A percentile compares a stretch with the other conserved stretches of the same genome.
Conservation (phyloP, 1,140 invertebrate genomes). For the Coelopa frigida region DNA sequence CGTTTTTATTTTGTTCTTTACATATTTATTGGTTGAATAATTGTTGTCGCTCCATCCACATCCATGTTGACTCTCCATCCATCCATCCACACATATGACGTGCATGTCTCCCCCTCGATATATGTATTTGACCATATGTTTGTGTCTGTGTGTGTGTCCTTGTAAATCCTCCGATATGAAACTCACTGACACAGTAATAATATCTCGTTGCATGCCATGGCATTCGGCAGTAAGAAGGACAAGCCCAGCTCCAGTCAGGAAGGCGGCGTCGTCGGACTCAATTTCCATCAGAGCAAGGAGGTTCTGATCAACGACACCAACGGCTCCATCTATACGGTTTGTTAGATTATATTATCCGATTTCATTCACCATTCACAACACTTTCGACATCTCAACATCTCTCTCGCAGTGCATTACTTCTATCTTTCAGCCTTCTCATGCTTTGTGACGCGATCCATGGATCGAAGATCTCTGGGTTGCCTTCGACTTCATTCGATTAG, state of each 20-base stretch:
- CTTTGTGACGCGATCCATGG: no score
- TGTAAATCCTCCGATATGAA: slow-evolving; percentile 19
- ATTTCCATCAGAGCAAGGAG: slow-evolving; percentile 85
- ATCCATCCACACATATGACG: no score
- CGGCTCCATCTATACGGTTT: slow-evolving; percentile 50
- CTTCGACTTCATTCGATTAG: background rate
- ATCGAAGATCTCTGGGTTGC: no score
- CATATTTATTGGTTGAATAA: no score
- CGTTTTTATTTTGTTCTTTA: no score
- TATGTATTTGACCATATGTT: no score
- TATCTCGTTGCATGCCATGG: slow-evolving; percentile 67
- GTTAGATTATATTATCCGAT: slow-evolving; percentile 16
- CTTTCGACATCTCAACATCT: background rate
- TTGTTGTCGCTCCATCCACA: no score
- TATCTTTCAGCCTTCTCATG: no score
- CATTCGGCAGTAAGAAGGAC: slow-evolving; percentile 68
- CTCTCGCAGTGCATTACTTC: background rate
- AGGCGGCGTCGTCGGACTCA: slow-evolving; percentile 74
- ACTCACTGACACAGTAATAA: slow-evolving; percentile 55
- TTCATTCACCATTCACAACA: background rate
- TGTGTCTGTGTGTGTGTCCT: slow-evolving; percentile 11
- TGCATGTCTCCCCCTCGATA: no score
- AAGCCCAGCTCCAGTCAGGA: slow-evolving; percentile 77
- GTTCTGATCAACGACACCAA: slow-evolving; percentile 71
- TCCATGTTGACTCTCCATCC: no score